Percentiles rank a stretch among this genome's conserved stretches.
These are phyloP conservation scores for Bolinopsis microptera DNA, from an alignment of 37 sponge, comb jelly and placozoan genomes.

Conservation along the genomic window DNA sequence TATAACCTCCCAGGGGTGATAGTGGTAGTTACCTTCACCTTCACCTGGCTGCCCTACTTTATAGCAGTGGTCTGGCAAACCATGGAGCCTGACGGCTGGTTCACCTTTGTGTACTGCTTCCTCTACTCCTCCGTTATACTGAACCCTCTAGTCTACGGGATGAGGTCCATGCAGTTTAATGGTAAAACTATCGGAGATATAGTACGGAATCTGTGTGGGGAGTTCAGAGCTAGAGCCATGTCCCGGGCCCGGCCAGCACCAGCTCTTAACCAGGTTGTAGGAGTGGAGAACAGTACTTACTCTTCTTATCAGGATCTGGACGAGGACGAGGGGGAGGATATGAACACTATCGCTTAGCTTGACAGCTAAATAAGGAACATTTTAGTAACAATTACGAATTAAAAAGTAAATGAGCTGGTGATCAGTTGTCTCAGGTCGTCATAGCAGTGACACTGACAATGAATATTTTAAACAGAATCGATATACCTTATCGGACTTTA, in stretches of 20 bases:
- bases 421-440: no score
- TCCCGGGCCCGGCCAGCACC: background rate
- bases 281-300: background rate
- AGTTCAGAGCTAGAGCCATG: background rate
- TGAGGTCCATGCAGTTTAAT: slow-evolving; percentile 52
- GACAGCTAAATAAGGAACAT: no score
- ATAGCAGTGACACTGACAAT: no score
- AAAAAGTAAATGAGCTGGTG: no score
- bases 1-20: background rate
- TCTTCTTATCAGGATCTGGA: background rate
- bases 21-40: slow-evolving; percentile 20
- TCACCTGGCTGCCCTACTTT: slow-evolving; percentile 54
- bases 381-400: no score
- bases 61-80: background rate
- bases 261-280: background rate
- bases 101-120: slow-evolving; percentile 39
- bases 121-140: slow-evolving; percentile 57
- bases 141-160: slow-evolving; percentile 40
- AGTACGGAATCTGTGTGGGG: background rate
- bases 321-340: background rate
- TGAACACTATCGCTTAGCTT: background rate
- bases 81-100: background rate
- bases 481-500: no score
- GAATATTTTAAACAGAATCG: no score
- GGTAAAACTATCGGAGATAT: slow-evolving; percentile 15